Percentiles rank a stretch among this genome's conserved stretches.
These are phyloP conservation scores for Wasmannia auropunctata DNA, from an alignment of 1,140 invertebrate species.

Conservation along the genomic window DNA sequence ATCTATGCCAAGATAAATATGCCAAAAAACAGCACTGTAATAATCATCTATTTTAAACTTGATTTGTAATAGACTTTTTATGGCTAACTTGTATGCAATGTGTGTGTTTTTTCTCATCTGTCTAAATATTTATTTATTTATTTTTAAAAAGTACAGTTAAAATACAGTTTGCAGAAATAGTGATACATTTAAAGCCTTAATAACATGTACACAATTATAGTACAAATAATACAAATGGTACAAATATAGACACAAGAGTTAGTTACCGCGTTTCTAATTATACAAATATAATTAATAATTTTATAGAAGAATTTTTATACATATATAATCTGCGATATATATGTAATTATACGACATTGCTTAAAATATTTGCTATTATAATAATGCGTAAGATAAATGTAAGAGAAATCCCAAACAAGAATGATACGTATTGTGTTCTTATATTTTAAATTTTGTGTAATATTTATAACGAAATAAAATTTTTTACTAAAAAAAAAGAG, in stretches of 20 bases:
- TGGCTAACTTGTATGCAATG: not conserved
- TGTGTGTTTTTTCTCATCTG: not conserved
- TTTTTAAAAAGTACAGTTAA: no score
- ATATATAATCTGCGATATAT: not conserved
- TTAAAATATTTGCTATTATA: not conserved
- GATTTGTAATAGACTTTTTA: not conserved
- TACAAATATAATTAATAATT: not conserved
- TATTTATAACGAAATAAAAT: slow-evolving; percentile 24
- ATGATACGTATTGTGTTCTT: slow-evolving; percentile 41
- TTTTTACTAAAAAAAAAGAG: slow-evolving; percentile 15
- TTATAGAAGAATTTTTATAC: not conserved
- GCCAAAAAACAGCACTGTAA: not conserved
- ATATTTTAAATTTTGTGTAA: slow-evolving; percentile 18
- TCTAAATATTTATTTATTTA: not conserved
- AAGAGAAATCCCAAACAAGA: not conserved
- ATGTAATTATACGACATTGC: not conserved
- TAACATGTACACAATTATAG: not conserved
- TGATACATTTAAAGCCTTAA: slow-evolving; percentile 1
- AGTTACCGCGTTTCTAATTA: not conserved
- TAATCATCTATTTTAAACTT: not conserved
- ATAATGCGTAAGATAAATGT: not conserved
- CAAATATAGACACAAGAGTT: slow-evolving; percentile 4
- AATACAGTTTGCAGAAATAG: not conserved
- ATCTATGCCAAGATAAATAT: not conserved
- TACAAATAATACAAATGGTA: slow-evolving; percentile 22